phyloP scores from a whole-genome alignment of 2,797 vertebrate genomes.

The Malacoctenus gilli region DNA sequence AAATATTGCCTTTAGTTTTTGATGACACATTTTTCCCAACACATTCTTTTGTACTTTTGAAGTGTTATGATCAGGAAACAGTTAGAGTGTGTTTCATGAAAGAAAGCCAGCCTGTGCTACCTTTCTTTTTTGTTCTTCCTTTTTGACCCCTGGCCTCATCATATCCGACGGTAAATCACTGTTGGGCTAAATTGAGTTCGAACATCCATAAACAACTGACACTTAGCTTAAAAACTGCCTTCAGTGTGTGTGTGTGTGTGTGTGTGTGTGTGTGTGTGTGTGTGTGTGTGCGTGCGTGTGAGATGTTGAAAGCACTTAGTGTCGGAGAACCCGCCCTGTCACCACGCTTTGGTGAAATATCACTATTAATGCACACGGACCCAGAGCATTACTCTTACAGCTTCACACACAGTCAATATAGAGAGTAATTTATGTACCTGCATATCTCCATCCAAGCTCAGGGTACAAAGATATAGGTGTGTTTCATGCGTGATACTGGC shows the following conservation, averaged over 20 bases:
- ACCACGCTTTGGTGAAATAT: background rate
- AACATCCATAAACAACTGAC: background rate
- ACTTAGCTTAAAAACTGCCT: background rate
- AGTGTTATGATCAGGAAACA: too few relatives aligned
- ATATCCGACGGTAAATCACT: background rate
- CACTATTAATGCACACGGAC: background rate
- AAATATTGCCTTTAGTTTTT: too few relatives aligned
- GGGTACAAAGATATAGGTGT: too few relatives aligned
- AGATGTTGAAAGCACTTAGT: background rate
- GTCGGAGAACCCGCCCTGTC: too few relatives aligned
- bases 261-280: constrained; percentile 1
- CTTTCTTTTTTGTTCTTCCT: background rate
- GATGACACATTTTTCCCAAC: too few relatives aligned
- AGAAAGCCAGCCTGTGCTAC: too few relatives aligned
- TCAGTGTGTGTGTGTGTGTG: background rate
- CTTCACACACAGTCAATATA: background rate
- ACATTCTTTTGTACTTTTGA: too few relatives aligned
- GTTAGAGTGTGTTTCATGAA: too few relatives aligned
- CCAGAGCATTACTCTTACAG: background rate
- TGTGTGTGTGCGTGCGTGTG: background rate
- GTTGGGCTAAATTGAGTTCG: background rate
- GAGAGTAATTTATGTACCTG: background rate
- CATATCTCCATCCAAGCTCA: too few relatives aligned
- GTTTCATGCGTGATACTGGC: too few relatives aligned
- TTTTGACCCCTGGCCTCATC: background rate